Base-by-base conservation (phyloP, 2,888 invertebrate species). In the Parnassius glacialis region DNA sequence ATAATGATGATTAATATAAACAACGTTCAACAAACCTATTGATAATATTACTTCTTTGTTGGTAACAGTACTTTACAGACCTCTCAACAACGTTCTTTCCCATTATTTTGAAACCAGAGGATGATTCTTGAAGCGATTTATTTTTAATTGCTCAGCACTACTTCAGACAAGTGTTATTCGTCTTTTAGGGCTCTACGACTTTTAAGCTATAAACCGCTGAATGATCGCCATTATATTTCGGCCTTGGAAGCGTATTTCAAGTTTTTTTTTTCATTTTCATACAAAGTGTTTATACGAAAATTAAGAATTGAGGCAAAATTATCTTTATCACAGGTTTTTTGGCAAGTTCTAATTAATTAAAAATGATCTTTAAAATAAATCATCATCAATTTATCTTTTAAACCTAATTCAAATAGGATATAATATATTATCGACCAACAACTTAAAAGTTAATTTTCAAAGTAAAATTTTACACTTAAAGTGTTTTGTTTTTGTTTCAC, bases 61-160 rank as follows among this genome's bases (percentile, higher is more conserved):
- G 45, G n/a, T 12, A 45, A 10, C 45, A 34, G 34, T 34, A 34
- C 5, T 34, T 34, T 42, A n/a, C 42, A 54, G 44, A 47, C 45
- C 45, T 52, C 47, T 60, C 5, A 52, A 34, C 52, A 52, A 7
- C 47, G 47, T 20, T 53, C 34, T 50, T 43, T 25, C 52, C 53
- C 53, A 58, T 62, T 42, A 58, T 50, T 51, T 54, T 55, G 10
- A 50, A 54, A 34, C 25, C 42, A n/a, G 43, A 13, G 54, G 59
- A 51, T 59, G 51, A 63, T 63, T 56, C 59, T 61, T 61, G 61
- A 56, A 55, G 51, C 61, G 59, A 61, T 64, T 65, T 65, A 65
- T 64, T 64, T 64, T 62, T 65, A 61, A 64, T 59, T 64, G 64
- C 64, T 50, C 57, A 60, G 57, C 63, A 55, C 64, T 57, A 65